Conservation (phyloP, 2,113 vertebrate genomes). For the Sardina pilchardus region DNA sequence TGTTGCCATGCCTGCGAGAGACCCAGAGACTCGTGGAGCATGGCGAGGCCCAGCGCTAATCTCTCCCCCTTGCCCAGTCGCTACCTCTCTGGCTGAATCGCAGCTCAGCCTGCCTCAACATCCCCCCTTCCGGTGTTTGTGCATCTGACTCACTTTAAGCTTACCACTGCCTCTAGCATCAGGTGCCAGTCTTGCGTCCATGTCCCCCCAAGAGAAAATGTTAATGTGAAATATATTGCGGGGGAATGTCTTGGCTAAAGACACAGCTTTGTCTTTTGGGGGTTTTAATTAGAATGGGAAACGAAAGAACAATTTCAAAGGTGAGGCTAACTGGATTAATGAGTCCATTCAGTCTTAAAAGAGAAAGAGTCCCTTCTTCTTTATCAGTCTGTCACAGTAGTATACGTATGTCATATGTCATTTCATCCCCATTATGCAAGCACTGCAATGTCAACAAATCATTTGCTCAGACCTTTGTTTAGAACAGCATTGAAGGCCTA, state of each 20-base stretch:
- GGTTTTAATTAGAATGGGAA: background rate
- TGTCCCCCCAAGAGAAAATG: background rate
- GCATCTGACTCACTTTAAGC: conserved; percentile 22
- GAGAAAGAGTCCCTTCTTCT: background rate
- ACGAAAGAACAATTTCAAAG: background rate
- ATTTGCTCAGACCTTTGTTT: background rate
- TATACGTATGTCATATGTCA: background rate
- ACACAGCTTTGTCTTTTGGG: background rate
- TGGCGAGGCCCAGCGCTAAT: conserved; percentile 38
- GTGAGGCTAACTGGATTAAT: background rate
- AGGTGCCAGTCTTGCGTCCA: background rate
- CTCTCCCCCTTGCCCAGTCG: background rate
- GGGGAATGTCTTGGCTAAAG: background rate
- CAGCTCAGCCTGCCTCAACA: background rate
- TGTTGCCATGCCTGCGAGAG: background rate
- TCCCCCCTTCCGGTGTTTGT: background rate
- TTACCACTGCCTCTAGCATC: background rate
- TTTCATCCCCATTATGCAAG: background rate
- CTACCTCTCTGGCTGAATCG: conserved; percentile 2
- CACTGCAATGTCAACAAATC: background rate
- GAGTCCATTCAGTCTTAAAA: background rate
- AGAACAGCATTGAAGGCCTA: background rate
- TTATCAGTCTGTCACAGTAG: background rate
- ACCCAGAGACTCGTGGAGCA: conserved; percentile 29
- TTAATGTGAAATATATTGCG: background rate